phyloP scores from a whole-genome alignment of 2,888 invertebrate species.

The Morpho deidamia region DNA sequence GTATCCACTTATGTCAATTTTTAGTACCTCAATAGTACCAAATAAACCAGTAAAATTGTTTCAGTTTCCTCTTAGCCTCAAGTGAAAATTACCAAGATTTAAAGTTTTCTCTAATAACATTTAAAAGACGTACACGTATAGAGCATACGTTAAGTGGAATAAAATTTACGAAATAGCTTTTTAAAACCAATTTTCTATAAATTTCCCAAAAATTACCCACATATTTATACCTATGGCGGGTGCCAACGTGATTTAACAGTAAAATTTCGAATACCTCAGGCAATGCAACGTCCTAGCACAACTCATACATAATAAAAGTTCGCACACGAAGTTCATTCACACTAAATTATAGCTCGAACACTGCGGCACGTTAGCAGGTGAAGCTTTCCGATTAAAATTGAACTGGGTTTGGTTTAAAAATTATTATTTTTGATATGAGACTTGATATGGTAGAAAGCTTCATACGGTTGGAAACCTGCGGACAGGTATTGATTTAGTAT shows the following conservation, averaged over 20 bases:
- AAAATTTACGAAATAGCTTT: no score
- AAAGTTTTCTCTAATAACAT: background rate
- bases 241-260: slow-evolving; percentile 1
- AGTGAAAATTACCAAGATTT: background rate
- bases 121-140: no score
- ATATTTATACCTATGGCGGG: background rate
- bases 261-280: slow-evolving; percentile 1
- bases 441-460: slow-evolving; percentile 30
- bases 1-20: no score
- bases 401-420: slow-evolving; percentile 17
- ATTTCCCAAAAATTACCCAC: no score
- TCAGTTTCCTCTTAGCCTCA: background rate
- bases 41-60: no score
- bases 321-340: slow-evolving; percentile 41
- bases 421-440: slow-evolving; percentile 26
- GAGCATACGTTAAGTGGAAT: no score
- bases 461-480: slow-evolving; percentile 21
- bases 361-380: slow-evolving; percentile 38
- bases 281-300: slow-evolving; percentile 7
- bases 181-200: no score
- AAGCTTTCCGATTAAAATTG: slow-evolving; percentile 33
- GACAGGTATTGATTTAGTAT: slow-evolving; percentile 23
- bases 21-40: no score
- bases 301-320: slow-evolving; percentile 22
- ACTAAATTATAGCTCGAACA: slow-evolving; percentile 40